Base-by-base conservation (phyloP, 30 jellyfish, hydroid and myxozoan species). In the Aurelia sp. region DNA sequence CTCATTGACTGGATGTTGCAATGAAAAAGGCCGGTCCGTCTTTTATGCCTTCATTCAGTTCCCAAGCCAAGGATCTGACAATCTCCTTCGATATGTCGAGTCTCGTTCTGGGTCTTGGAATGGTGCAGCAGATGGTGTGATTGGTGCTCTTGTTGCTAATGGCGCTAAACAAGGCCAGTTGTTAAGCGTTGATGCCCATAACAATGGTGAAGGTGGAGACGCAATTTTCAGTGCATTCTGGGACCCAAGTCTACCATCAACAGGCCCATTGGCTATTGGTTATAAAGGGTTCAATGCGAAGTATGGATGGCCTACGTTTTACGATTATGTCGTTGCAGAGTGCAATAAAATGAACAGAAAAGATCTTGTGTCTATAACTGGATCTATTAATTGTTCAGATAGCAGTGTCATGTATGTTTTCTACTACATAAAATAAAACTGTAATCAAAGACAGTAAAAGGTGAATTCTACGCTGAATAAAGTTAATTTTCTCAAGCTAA, bases 161-260 rank as follows among this genome's bases (percentile, higher is more conserved):
- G 86, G 86, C 24, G 86, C 58, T 1, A 51, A 16, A 53, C 72
- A 53, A 51, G 86, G 86, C 74, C 86, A 75, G 53, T n/a, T 75
- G 21, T 61, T 75, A 48, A 41, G 55, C 79, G 52, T 75, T 51
- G 86, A 75, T 30, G 86, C 86, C 8, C 86, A 75, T 53, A 75
- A 53, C 86, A 75, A 75, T 74, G 78, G 78, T 17, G 86, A 50
- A 30, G 61, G 30, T 21, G 86, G 52, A 30, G 78, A 22, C 10
- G 86, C 86, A 20, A 75, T 75, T 53, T 52, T 75, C 53, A 75
- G 86, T 75, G 86, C 86, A 18, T 58, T 51, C 86, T 75, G 74
- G 74, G 74, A 58, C 10, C 20, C 50, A 8, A 22, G 51, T 30
- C 86, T 50, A 8, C 86, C 86, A 18, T 13, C 74, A 16, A 16